These are phyloP conservation scores for Dicaeum eximium DNA, from an alignment of 2,113 vertebrate genomes.

Conservation along the genomic window DNA sequence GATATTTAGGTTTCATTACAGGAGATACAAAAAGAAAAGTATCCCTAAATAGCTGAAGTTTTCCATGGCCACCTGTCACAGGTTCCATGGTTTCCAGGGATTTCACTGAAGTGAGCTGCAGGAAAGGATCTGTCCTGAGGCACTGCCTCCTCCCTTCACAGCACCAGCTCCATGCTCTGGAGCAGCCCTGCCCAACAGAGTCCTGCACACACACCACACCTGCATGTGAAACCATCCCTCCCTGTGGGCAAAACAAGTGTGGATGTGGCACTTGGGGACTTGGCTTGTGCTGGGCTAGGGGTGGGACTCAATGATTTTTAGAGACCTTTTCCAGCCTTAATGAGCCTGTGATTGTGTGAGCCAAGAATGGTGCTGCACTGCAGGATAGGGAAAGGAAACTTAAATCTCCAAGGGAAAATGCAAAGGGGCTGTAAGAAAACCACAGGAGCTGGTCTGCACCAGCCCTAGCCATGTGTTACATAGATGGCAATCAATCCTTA, in stretches of 20 bases:
- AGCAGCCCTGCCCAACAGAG: neutral
- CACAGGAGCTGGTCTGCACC: neutral
- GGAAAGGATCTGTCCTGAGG: accelerated
- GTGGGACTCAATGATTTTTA: neutral
- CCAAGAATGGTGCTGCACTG: neutral
- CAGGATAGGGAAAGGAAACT: neutral
- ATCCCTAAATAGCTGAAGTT: neutral
- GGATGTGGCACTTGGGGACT: neutral
- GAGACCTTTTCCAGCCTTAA: neutral
- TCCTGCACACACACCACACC: accelerated
- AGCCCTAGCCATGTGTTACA: neutral
- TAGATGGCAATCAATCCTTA: neutral
- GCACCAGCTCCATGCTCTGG: neutral
- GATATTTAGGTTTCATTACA: neutral
- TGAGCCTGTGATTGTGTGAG: neutral
- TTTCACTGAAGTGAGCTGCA: neutral
- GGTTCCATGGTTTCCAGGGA: neutral
- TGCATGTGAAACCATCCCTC: neutral
- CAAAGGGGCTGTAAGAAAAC: neutral
- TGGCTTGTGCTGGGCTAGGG: neutral
- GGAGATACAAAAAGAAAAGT: neutral
- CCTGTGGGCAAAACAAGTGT: no score
- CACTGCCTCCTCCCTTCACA: neutral
- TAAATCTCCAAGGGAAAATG: neutral
- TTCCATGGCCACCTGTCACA: neutral